These are phyloP conservation scores for Rhamphomyia laevipes DNA, from an alignment of 2,888 invertebrate genomes.

Conservation along the genomic window DNA sequence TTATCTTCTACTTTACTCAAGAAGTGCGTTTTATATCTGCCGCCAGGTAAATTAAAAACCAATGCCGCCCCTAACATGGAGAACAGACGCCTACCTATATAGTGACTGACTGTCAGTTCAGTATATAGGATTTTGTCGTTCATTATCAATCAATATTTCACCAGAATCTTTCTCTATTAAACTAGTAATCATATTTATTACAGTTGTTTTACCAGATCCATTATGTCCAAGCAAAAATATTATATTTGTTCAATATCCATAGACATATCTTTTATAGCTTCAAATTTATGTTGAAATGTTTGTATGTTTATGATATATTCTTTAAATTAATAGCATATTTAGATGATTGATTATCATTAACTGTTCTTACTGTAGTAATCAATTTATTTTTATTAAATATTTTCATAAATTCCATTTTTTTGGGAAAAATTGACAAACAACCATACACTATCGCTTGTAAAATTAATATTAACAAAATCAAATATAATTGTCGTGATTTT, in stretches of 20 bases:
- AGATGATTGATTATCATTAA: no score
- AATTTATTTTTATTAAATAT: constrained; percentile 39
- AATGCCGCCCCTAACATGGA: no score
- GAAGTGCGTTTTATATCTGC: no score
- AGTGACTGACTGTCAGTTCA: no score
- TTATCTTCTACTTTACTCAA: no score
- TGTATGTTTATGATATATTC: constrained; percentile 25
- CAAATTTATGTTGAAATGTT: constrained; percentile 18
- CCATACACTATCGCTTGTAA: constrained; percentile 26
- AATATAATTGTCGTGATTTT: constrained; percentile 21
- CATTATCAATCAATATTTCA: constrained; percentile 47
- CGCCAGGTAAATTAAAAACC: no score
- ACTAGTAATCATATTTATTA: constrained; percentile 60
- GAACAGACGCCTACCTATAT: no score
- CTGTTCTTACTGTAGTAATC: constrained; percentile 14
- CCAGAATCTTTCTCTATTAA: constrained; percentile 28
- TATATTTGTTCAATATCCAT: constrained; percentile 69
- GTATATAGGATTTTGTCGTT: constrained; percentile 49
- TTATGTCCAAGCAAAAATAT: constrained; percentile 80
- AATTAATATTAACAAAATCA: constrained; percentile 23
- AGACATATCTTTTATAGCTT: constrained; percentile 56
- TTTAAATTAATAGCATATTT: constrained; percentile 28
- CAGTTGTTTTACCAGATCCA: constrained; percentile 70
- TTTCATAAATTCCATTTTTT: constrained; percentile 57
- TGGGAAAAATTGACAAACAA: constrained; percentile 40